Conservation (phyloP, 2,797 vertebrate species). For the Pseudopleuronectes americanus region DNA sequence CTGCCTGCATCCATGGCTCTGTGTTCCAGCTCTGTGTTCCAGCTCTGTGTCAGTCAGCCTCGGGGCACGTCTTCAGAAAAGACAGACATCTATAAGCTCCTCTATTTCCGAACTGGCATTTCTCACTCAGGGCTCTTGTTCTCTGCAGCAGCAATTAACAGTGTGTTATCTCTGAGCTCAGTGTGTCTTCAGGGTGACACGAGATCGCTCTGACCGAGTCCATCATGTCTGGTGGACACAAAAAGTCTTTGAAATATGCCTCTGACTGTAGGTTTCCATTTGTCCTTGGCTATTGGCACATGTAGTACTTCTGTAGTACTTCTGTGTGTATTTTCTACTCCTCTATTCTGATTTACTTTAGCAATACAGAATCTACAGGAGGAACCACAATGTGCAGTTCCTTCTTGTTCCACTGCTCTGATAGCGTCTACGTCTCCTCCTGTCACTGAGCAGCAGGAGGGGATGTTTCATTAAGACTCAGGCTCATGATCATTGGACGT, state of each 20-base stretch:
- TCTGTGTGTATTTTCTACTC: background rate
- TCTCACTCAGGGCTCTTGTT: conserved; percentile 62
- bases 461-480: too few relatives aligned
- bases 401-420: too few relatives aligned
- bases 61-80: conserved; percentile 66
- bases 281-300: background rate
- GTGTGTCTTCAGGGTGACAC: conserved; percentile 60
- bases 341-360: background rate
- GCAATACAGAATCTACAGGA: background rate
- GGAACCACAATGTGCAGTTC: too few relatives aligned
- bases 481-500: background rate
- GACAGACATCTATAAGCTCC: conserved; percentile 57
- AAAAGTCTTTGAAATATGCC: conserved; percentile 9
- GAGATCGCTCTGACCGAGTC: conserved; percentile 54
- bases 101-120: conserved; percentile 61
- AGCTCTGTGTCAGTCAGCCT: conserved; percentile 57
- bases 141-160: conserved; percentile 66
- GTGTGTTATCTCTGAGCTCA: conserved; percentile 70
- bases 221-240: conserved; percentile 27
- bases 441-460: background rate
- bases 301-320: background rate
- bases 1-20: conserved; percentile 49
- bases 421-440: background rate
- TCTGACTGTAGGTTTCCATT: background rate
- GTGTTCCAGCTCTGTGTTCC: conserved; percentile 48